Base-by-base conservation (phyloP, 2,888 invertebrate species). In the Protonemura montana region DNA sequence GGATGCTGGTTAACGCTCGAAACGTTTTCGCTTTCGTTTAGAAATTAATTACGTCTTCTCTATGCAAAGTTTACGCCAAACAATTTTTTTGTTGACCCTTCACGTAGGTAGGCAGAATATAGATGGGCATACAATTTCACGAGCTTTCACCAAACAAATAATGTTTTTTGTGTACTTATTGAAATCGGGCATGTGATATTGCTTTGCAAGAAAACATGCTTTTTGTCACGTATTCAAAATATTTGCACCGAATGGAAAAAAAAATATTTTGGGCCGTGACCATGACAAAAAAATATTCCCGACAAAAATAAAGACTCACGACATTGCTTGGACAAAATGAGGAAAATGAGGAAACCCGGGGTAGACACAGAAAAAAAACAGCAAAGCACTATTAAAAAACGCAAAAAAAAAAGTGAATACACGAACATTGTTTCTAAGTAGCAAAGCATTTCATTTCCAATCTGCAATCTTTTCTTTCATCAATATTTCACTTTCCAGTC, bases 11-110 rank as follows among this genome's bases (percentile, higher is more conserved):
- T 10, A 16, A 59, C 59, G 59, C 59, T 59, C 59, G 59, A 21
- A 21, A 16, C 59, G 59, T 13, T 59, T 59, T 59, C 59, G 59
- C 59, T 59, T 59, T 59, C 59, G 21, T 59, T 59, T 59, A 59
- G 59, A 59, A 59, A 59, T 59, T 59, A 59, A 59, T 59, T 59
- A 59, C 59, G 59, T 59, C 59, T 59, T 59, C 59, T 59, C 59
- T 59, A 59, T 59, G 59, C 59, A 59, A 59, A 59, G 16, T 59
- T 59, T 21, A 59, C 59, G 59, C 21, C 59, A 59, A 59, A 59
- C 59, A 59, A 7, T 59, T 59, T 59, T 59, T 59, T 59, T 59
- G 59, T 21, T 59, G 59, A 59, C 59, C 59, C 59, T 59, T 59
- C 16, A 13, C 59, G 59, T 21, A 59, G 59, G 21, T 21, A 59